Base-by-base conservation (phyloP, 1,140 invertebrate species). In the Eupristina koningsbergeri region DNA sequence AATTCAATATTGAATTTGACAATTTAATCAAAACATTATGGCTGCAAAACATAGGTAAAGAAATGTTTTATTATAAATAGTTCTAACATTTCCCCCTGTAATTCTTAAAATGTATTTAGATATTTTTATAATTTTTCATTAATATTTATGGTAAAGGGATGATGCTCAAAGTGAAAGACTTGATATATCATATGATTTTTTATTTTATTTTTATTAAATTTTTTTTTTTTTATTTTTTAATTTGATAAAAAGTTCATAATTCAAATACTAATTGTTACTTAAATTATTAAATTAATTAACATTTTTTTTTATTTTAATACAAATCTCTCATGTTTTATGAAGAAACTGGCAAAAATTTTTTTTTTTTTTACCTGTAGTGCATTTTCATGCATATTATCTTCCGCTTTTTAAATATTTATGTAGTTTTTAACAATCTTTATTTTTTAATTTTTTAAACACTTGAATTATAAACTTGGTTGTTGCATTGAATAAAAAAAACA, bases 351-450 rank as follows among this genome's bases (percentile, higher is more conserved):
- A 58, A 29, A 36, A 58, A 31, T 73, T 34, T 61, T 84, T 84
- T n/a, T 29, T 31, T 74, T 73, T 74, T 36, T 74, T 75, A 39
- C 64, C 31, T 31, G 39, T 15, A 74, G 36, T 85, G 71, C 61
- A 53, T 77, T 84, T 84, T 85, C 84, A 85, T 85, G 84, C 84
- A 85, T 85, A 85, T 85, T 85, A 78, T 85, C 80, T 81, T 78
- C n/a, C 80, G 80, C 84, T 81, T 85, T 79, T 85, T 81, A 53
- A 85, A 31, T 85, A 73, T 71, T 69, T 80, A 17, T 75, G 53
- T 84, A 81, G 58, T 69, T 50, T 34, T 74, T 34, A 47, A 81
- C 5, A 77, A 50, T 47, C 11, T 84, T 81, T 84, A 47, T 80
- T 84, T 84, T 80, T 84, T 61, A 67, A 71, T 83, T 83, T 83